These are phyloP conservation scores for Pluvianellus socialis DNA, from an alignment of 2,113 vertebrate species.

Conservation along the genomic window DNA sequence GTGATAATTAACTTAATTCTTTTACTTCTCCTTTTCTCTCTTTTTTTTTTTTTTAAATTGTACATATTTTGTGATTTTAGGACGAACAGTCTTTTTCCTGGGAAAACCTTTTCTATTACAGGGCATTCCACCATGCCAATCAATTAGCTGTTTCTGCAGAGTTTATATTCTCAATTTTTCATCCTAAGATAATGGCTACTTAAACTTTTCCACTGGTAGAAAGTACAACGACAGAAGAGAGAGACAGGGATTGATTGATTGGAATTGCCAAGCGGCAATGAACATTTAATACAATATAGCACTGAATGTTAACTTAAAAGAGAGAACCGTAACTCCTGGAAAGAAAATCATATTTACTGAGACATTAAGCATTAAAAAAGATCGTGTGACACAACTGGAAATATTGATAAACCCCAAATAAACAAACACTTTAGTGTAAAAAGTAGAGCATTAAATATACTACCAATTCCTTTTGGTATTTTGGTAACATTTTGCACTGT, in stretches of 20 bases:
- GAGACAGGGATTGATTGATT: constrained; percentile 46
- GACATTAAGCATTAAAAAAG: constrained; percentile 6
- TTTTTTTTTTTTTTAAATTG: not conserved
- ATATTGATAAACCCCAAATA: constrained; percentile 1
- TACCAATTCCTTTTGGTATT: not conserved
- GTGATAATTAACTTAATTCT: constrained; percentile 69
- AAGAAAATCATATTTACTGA: constrained; percentile 42
- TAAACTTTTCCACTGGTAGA: constrained; percentile 13
- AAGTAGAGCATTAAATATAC: not conserved
- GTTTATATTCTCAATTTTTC: constrained; percentile 17
- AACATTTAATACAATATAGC: constrained; percentile 26
- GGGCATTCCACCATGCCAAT: not conserved
- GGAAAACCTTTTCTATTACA: not conserved
- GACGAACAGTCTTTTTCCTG: constrained; percentile 12
- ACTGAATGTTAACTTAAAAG: constrained; percentile 39
- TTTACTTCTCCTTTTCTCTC: not conserved
- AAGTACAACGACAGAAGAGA: not conserved
- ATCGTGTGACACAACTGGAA: not conserved
- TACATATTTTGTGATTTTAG: constrained; percentile 24
- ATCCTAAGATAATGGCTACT: not conserved
- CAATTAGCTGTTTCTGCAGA: constrained; percentile 9
- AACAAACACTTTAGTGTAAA: not conserved
- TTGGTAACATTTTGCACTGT: not conserved
- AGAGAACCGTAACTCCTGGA: constrained; percentile 19
- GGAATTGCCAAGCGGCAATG: constrained; percentile 38